phyloP scores from a whole-genome alignment of 2,113 vertebrate genomes.

The Laticauda colubrina region DNA sequence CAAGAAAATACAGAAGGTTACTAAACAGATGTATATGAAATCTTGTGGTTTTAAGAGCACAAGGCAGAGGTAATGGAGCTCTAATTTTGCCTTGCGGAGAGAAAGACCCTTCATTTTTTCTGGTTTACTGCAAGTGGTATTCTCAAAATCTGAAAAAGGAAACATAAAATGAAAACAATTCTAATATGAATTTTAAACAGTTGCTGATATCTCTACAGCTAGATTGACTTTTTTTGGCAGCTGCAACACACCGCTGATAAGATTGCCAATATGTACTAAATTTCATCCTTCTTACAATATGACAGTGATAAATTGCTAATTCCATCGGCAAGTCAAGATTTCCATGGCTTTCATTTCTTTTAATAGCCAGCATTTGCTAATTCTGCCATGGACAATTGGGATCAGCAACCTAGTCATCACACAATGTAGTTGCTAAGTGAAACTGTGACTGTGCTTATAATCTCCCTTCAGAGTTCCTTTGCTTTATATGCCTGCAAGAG shows the following conservation, averaged over 20 bases:
- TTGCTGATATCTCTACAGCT: background rate
- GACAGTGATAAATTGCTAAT: background rate
- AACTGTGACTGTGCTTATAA: background rate
- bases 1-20: slow-evolving; percentile 8
- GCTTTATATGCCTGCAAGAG: background rate
- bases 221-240: background rate
- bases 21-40: background rate
- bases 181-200: background rate
- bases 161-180: background rate
- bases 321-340: background rate
- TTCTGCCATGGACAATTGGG: background rate
- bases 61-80: background rate
- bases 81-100: background rate
- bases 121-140: background rate
- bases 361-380: background rate
- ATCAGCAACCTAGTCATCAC: background rate
- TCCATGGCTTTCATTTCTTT: background rate
- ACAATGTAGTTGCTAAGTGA: background rate
- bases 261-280: background rate
- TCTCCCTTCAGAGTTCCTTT: background rate
- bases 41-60: background rate
- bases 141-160: background rate
- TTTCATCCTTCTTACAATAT: background rate
- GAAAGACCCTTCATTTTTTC: background rate
- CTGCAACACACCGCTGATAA: background rate